Evolutionary conservation across 2,797 vertebrate species (phyloP).

Genomic region (Tolypeutes matacus): DNA sequence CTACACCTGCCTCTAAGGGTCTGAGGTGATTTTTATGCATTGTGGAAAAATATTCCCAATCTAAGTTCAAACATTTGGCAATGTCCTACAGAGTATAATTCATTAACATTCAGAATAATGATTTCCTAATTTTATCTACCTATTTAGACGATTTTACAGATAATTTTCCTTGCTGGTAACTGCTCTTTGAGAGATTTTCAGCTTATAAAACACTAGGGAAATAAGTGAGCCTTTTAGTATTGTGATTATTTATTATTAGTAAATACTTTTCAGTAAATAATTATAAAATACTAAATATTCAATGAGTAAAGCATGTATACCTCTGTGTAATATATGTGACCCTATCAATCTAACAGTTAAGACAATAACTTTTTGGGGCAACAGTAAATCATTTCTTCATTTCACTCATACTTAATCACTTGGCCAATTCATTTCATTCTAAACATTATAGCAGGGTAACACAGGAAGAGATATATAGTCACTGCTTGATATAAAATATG

Average conservation of each 20-base stretch:
- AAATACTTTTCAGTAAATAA: neutral
- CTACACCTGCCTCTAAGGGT: conserved; percentile 68
- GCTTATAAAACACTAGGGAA: conserved; percentile 3
- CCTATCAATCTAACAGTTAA: neutral
- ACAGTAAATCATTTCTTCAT: neutral
- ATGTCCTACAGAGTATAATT: conserved; percentile 56
- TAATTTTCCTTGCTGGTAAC: neutral
- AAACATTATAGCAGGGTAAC: conserved; percentile 29
- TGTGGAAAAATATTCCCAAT: conserved; percentile 56
- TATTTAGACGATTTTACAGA: conserved; percentile 53
- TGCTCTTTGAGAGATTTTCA: conserved; percentile 35
- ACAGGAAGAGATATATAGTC: neutral
- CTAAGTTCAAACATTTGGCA: conserved; percentile 65
- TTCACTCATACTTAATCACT: conserved; percentile 46
- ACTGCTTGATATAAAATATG: conserved; percentile 3
- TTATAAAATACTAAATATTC: conserved; percentile 23
- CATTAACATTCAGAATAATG: conserved; percentile 34
- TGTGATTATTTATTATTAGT: conserved; percentile 1
- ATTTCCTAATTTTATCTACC: conserved; percentile 49
- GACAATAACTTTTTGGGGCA: neutral
- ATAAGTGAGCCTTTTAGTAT: neutral
- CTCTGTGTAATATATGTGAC: neutral
- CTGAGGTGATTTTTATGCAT: conserved; percentile 76
- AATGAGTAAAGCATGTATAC: neutral
- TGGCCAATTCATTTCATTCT: conserved; percentile 58